Conservation (phyloP, 2,888 invertebrate species). For the Drosophila paramelanica region DNA sequence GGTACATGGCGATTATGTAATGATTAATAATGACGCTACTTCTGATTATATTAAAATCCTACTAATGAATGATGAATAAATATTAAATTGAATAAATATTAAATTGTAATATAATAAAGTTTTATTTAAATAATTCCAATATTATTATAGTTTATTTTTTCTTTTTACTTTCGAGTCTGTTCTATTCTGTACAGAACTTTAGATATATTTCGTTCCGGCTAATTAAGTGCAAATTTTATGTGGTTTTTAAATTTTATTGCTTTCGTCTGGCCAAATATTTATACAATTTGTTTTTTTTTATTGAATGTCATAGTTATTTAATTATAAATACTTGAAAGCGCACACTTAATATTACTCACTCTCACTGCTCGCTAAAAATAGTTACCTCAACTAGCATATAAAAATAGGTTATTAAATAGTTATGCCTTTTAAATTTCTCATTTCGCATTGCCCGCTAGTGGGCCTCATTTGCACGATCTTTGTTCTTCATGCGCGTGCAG, state of each 20-base stretch:
- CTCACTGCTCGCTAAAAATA: conserved; percentile 29
- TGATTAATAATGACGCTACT: not conserved
- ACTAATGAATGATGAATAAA: too few relatives aligned
- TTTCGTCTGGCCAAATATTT: conserved; percentile 59
- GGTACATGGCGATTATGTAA: conserved; percentile 13
- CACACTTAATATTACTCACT: conserved; percentile 30
- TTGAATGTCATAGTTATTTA: conserved; percentile 21
- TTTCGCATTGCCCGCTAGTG: conserved; percentile 30
- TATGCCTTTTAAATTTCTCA: conserved; percentile 5
- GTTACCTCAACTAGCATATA: conserved; percentile 27
- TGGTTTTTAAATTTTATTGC: conserved; percentile 52
- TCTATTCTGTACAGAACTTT: not conserved
- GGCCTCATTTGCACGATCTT: conserved; percentile 57
- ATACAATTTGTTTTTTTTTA: conserved; percentile 32
- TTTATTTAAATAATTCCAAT: not conserved
- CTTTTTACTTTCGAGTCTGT: not conserved
- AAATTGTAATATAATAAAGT: too few relatives aligned
- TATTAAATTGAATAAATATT: too few relatives aligned
- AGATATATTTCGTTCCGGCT: conserved; percentile 8
- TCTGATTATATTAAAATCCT: too few relatives aligned
- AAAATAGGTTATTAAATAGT: conserved; percentile 46
- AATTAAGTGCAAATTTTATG: conserved; percentile 44
- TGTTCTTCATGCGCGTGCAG: conserved; percentile 76
- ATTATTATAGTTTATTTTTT: not conserved
- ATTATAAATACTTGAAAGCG: conserved; percentile 26